Evolutionary conservation across 2,797 vertebrate genomes (phyloP), one percentile per base, ranked within the genome.

Genomic region (Rhyacichthys aspro): DNA sequence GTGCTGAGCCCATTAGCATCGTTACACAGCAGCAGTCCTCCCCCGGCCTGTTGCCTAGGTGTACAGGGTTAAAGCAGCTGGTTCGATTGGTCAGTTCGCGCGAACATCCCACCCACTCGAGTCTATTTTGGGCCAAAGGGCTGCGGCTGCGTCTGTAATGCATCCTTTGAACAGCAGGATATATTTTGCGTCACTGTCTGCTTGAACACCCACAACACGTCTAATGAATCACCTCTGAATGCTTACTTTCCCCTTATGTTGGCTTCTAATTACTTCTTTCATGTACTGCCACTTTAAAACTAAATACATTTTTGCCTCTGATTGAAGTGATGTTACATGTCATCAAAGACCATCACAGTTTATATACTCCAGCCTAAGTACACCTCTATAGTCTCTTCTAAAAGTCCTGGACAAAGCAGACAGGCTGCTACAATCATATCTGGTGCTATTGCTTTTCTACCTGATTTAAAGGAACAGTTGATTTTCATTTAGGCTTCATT

Each of bases 121-220:
- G 54, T 55, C 43, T 55, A 55, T 55, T 55, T 55, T 34, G 54
- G 41, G 39, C 38, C 14, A 39, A 11, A 11, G 17, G 43, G 43
- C 38, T 41, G 50, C 23, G 8, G 12, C n/a, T 54, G 18, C n/a
- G 18, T 39, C 39, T 43, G 39, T 9, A 23, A 14, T 42, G 37
- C 8, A 32, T 42, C 12, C 17, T 38, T 39, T 11, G 14, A 55
- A 42, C 52, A 42, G 52, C 52, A 42, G 38, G 53, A 28, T 11
- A 19, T 11, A 23, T 43, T 43, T 41, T 55, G 54, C 54, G 23
- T 55, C 54, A 43, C 54, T 9, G 41, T 33, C 54, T 53, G 37
- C 11, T 38, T 11, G 17, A 17, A 41, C 50, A 23, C 50, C 50
- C 36, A 53, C 37, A 2, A 38, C 37, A 38, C 37, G 11, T 38